Evolutionary conservation across 2,113 vertebrate species (phyloP), one percentile per base, ranked within the genome.

Genomic region (Podarcis raffonei): DNA sequence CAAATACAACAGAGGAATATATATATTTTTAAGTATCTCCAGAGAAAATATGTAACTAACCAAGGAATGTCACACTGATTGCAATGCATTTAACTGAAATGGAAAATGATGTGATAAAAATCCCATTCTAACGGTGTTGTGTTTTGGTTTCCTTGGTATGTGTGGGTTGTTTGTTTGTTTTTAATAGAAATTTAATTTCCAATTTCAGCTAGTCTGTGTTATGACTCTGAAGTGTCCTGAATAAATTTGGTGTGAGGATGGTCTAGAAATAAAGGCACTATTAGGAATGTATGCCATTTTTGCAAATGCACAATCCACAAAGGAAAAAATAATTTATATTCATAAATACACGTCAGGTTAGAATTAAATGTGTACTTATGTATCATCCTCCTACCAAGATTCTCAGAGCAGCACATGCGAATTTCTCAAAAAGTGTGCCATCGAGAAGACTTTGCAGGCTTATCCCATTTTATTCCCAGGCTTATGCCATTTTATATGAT

Each of bases 1-100:
- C 42, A 94, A 94, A 92, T 83, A 90, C 86, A 94, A 84, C 86
- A 79, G 25, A 71, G 22, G 32, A 76, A 48, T 71, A n/a, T 39
- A 16, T 77, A 12, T 85, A 89, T 86, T 86, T 32, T 75, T 62
- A 89, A 93, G 92, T 87, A 93, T 30, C 22, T 13, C 71, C 25
- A 27, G 85, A 92, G 80, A 62, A 91, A 27, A 85, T 39, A 91
- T 92, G 71, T 80, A 91, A 74, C 76, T 80, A 91, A 69, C 81
- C 74, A 83, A 82, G n/a, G 15, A 81, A 77, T 82, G 39, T 83
- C 72, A 25, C n/a, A 18, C n/a, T 59, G 27, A 71, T 83, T 79
- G 25, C 48, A 80, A 81, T 62, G 48, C 85, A 48, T 85, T 80
- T 89, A 84, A 89, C 53, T 84, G 72, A 89, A 62, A 82, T 13